Evolutionary conservation across 2,113 vertebrate genomes (phyloP), one percentile per base, ranked within the genome.

Genomic region (Delphinapterus leucas): DNA sequence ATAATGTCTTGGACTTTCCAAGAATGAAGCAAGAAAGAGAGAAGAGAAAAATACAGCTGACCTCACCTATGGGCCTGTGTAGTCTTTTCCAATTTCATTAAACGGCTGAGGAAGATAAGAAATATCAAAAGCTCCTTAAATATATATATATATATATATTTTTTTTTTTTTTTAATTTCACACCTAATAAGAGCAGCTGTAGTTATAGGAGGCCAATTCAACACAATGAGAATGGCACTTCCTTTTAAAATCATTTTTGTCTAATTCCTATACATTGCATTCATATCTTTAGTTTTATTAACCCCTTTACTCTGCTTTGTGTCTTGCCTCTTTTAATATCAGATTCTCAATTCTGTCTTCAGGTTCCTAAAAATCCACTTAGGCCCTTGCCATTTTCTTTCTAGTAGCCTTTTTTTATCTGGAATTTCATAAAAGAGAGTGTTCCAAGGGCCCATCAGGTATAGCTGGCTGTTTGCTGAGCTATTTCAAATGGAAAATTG

Each of bases 71-170:
- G 90, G 68, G 31, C 96, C 97, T 98, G 92, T 95, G 61, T 28
- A 23, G 55, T 93, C 68, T 97, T 98, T 98, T 96, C 88, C 94
- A 73, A 98, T 98, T 97, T 95, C 86, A 97, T 98, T 95, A 97
- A 95, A 92, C 55, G 65, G 23, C 33, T 17, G 53, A 15, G 84
- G 89, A 96, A 97, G 96, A 97, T 94, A 96, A 96, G 96, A 80
- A 97, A 92, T 97, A 96, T 53, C 94, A 96, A 80, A 88, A 96
- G 77, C 94, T 88, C 70, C 96, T 98, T 96, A 79, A 98, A 49
- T 33, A 47, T 76, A 47, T 21, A n/a, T 77, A 77, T 4, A 12
- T 11, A 17, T 77, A 20, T 60, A 20, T 58, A 20, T 58, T n/a
- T 18, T 58, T 49, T 47, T 47, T 47, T 47, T 49, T 76, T 47